phyloP scores from a whole-genome alignment of 2,113 vertebrate genomes.

The Paratilapia polleni region DNA sequence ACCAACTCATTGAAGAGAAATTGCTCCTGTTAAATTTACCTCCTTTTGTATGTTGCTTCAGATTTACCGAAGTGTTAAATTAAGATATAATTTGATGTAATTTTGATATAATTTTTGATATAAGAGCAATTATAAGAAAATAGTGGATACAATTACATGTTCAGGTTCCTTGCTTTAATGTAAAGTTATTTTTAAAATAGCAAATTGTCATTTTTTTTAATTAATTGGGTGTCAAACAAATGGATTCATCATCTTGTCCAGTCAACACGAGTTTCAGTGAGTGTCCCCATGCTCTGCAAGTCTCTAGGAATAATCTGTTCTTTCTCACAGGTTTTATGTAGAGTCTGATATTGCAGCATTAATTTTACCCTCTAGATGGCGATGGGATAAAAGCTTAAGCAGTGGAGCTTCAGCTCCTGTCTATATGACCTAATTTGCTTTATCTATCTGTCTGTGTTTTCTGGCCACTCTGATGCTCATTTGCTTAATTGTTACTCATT shows the following conservation, averaged over 20 bases:
- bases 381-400: slow-evolving; percentile 6
- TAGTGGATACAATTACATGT: background rate
- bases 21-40: background rate
- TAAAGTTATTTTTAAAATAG: background rate
- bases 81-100: background rate
- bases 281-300: too few species aligned
- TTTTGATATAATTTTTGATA: too few species aligned
- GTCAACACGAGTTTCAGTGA: background rate
- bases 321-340: too few species aligned
- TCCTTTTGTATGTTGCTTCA: background rate
- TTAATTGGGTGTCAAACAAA: background rate
- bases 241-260: background rate
- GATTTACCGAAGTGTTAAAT: background rate
- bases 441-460: slow-evolving; percentile 6
- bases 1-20: background rate
- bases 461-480: background rate
- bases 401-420: background rate
- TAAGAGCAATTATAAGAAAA: background rate
- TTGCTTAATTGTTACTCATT: background rate
- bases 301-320: background rate
- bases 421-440: slow-evolving; percentile 27
- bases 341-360: background rate
- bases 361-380: slow-evolving; percentile 58
- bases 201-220: background rate
- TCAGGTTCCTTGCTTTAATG: background rate